Conservation (phyloP, 2,113 vertebrate species). For the Anarrhichthys ocellatus region DNA sequence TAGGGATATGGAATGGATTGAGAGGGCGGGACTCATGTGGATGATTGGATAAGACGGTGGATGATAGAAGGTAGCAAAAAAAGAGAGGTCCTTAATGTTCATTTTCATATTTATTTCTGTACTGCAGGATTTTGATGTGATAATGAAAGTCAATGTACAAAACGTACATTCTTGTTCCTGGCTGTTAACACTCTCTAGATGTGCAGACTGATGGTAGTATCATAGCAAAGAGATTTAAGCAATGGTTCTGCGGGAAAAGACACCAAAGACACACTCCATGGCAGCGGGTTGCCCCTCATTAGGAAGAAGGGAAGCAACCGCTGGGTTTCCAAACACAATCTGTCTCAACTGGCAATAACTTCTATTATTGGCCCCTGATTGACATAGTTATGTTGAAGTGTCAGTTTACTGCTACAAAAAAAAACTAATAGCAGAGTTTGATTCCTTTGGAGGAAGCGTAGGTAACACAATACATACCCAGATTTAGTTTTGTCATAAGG, state of each 20-base stretch:
- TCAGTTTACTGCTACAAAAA: neutral
- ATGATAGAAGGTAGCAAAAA: neutral
- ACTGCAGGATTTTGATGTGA: neutral
- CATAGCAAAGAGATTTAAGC: neutral
- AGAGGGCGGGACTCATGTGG: conserved; percentile 6
- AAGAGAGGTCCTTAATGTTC: neutral
- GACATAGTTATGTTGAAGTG: neutral
- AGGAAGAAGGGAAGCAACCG: neutral
- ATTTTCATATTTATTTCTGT: conserved; percentile 14
- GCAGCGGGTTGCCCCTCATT: neutral
- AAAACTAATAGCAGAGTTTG: too few species aligned
- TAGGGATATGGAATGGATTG: conserved; percentile 4
- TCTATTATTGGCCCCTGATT: too few species aligned
- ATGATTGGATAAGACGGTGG: neutral
- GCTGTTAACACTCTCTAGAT: too few species aligned
- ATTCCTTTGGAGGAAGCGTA: too few species aligned
- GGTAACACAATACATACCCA: too few species aligned
- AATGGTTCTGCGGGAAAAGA: neutral
- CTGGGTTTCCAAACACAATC: neutral
- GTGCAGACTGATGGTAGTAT: neutral
- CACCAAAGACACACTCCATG: neutral
- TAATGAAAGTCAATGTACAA: neutral
- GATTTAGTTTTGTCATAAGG: too few species aligned
- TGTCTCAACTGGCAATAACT: neutral
- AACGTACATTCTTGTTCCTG: neutral